phyloP scores from a whole-genome alignment of 1,140 invertebrate species.

The Drosophila parabipectinata region DNA sequence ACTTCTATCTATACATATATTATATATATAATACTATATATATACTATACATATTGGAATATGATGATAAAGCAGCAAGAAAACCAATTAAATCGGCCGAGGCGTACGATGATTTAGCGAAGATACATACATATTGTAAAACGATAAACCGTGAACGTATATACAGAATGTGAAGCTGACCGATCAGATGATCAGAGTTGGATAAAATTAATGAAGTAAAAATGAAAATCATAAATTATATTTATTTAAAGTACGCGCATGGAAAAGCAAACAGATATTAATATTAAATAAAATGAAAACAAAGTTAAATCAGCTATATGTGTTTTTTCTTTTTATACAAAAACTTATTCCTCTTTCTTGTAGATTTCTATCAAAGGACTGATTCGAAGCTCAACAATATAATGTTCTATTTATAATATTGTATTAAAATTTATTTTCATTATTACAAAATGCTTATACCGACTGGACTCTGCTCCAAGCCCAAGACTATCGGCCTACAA shows the following conservation, averaged over 20 bases:
- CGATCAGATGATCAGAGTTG: constrained; percentile 5
- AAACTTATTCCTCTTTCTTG: background rate
- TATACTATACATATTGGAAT: constrained; percentile 74
- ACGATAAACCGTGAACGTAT: constrained; percentile 70
- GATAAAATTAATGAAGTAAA: constrained; percentile 21
- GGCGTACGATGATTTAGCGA: constrained; percentile 37
- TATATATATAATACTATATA: constrained; percentile 41
- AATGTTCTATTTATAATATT: background rate
- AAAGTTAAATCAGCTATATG: constrained; percentile 55
- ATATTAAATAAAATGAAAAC: constrained; percentile 81
- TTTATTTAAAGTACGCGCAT: constrained; percentile 82
- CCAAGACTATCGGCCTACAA: background rate
- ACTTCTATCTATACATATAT: constrained; percentile 47
- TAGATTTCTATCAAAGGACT: background rate
- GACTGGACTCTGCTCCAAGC: too few relatives aligned
- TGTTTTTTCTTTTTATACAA: background rate
- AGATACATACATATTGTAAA: constrained; percentile 73
- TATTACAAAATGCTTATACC: too few relatives aligned
- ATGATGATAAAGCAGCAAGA: constrained; percentile 59
- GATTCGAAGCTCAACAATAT: background rate
- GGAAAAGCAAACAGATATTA: constrained; percentile 81
- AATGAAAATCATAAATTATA: constrained; percentile 74
- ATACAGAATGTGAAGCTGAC: constrained; percentile 51
- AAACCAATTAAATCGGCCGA: constrained; percentile 13
- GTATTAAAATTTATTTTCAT: background rate